A percentile compares a stretch with the other conserved stretches of the same genome.
Conservation (phyloP, 2,888 invertebrate species). For the Thecophora atra region DNA sequence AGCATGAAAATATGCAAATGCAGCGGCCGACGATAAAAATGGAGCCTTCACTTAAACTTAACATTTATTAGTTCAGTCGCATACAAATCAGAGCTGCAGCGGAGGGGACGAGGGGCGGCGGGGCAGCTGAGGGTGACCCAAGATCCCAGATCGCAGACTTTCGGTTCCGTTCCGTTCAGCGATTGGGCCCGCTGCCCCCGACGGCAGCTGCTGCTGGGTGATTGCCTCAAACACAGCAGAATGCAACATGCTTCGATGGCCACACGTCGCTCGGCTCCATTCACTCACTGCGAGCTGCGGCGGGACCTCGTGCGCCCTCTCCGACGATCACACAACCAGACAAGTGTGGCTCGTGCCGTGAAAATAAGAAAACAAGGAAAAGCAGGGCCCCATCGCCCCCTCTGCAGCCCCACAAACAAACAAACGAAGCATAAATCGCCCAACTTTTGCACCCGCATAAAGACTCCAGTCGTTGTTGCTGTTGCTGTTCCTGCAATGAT, state of each 20-base stretch:
- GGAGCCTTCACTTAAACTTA: slow-evolving; percentile 6
- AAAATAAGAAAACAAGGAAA: not conserved
- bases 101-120: not conserved
- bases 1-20: slow-evolving; percentile 13
- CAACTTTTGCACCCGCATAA: slow-evolving; percentile 27
- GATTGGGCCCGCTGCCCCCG: not conserved
- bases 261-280: slow-evolving; percentile 11
- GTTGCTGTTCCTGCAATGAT: slow-evolving; percentile 13
- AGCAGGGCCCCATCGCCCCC: too few species aligned
- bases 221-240: slow-evolving; percentile 21
- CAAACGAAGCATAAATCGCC: slow-evolving; percentile 10
- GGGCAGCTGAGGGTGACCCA: slow-evolving; percentile 5
- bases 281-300: slow-evolving; percentile 10
- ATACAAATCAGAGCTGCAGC: not conserved
- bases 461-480: slow-evolving; percentile 1
- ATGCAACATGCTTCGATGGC: slow-evolving; percentile 29
- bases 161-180: too few species aligned
- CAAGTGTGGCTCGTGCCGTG: slow-evolving; percentile 27
- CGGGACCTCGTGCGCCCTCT: too few species aligned
- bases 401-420: not conserved
- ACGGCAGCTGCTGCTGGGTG: not conserved
- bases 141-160: not conserved
- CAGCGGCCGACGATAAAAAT: not conserved
- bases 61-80: not conserved
- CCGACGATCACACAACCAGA: not conserved